Conservation (phyloP, 2,888 invertebrate species). For the Metellina segmentata region DNA sequence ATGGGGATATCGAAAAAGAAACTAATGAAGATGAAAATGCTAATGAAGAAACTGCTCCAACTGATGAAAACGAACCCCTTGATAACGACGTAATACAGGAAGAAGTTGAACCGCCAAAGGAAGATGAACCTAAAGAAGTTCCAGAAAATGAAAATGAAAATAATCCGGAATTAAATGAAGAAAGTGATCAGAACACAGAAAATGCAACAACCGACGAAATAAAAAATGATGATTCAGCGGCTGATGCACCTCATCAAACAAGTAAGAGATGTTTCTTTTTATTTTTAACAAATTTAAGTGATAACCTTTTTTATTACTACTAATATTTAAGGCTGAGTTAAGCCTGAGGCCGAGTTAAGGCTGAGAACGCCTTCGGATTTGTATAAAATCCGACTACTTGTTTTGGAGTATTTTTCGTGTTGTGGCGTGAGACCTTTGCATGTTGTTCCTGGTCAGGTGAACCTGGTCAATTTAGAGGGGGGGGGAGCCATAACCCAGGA, state of each 20-base stretch:
- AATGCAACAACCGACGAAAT: slow-evolving; percentile 10
- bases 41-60: background rate
- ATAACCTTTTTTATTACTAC: too few species aligned
- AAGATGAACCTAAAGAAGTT: slow-evolving; percentile 13
- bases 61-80: background rate
- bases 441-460: too few species aligned
- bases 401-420: too few species aligned
- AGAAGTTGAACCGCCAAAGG: slow-evolving; percentile 10
- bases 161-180: slow-evolving; percentile 20
- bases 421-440: too few species aligned
- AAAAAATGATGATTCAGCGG: slow-evolving; percentile 5
- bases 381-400: too few species aligned
- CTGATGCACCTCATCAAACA: slow-evolving; percentile 66
- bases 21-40: background rate
- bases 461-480: too few species aligned
- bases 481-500: too few species aligned
- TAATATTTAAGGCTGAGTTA: too few species aligned
- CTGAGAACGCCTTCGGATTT: too few species aligned
- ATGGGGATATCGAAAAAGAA: background rate
- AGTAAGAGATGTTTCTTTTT: slow-evolving; percentile 45
- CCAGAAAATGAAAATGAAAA: background rate
- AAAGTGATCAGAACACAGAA: slow-evolving; percentile 1
- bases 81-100: slow-evolving; percentile 12
- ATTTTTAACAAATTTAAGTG: background rate
- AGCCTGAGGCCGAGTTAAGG: too few species aligned